phyloP scores from a whole-genome alignment of 2,113 vertebrate genomes.

The Xerus inauris region DNA sequence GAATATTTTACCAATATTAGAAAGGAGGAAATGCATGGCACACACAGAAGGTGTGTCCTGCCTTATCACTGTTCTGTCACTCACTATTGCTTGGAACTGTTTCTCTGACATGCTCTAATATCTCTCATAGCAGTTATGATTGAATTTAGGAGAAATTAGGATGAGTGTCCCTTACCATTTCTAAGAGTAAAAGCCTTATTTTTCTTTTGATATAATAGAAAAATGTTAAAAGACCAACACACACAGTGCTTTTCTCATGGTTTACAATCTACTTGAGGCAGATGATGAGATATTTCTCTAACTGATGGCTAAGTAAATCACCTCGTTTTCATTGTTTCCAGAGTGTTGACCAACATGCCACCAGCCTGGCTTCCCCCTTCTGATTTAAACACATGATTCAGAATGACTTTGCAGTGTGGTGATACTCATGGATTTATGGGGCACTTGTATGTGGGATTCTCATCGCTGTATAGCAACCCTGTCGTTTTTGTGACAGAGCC shows the following conservation, averaged over 20 bases:
- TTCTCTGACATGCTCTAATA: background rate
- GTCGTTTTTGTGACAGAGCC: conserved; percentile 84
- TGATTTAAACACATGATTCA: conserved; percentile 85
- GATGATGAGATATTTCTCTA: conserved; percentile 57
- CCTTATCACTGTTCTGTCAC: background rate
- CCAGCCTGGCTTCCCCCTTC: conserved; percentile 80
- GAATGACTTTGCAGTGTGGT: conserved; percentile 83
- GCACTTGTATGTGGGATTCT: conserved; percentile 77
- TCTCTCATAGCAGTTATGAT: background rate
- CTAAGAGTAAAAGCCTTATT: background rate
- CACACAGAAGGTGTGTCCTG: background rate
- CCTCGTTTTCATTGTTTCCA: conserved; percentile 80
- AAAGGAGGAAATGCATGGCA: background rate
- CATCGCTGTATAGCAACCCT: conserved; percentile 79
- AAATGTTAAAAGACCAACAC: conserved; percentile 14
- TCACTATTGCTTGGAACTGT: background rate
- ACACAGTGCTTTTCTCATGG: conserved; percentile 59
- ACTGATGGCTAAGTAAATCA: conserved; percentile 81
- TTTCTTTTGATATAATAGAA: background rate
- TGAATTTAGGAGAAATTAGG: conserved; percentile 11
- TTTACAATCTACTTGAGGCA: conserved; percentile 69
- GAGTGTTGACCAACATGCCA: conserved; percentile 72
- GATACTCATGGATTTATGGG: conserved; percentile 83
- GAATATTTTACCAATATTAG: conserved; percentile 48
- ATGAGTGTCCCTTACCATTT: background rate